A percentile compares a stretch with the other conserved stretches of the same genome.
Conservation (phyloP, 2,888 invertebrate species). For the Drosophila aldrichi region DNA sequence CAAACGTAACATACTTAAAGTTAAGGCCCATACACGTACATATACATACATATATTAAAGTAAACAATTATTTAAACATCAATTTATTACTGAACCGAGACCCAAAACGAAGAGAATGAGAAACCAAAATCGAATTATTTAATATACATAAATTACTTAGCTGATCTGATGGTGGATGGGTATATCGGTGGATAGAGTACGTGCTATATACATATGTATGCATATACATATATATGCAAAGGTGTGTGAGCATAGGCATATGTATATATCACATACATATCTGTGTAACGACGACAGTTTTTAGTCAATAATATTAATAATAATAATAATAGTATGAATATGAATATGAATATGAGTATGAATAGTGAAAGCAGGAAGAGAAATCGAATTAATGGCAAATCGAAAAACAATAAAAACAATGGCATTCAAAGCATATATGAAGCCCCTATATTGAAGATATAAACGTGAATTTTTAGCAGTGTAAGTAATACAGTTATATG, state of each 20-base stretch:
- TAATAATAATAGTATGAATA: conserved; percentile 5
- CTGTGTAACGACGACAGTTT: conserved; percentile 36
- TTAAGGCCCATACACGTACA: conserved; percentile 70
- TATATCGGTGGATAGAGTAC: conserved; percentile 17
- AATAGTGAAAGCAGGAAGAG: not conserved
- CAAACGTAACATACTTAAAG: conserved; percentile 53
- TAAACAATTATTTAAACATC: conserved; percentile 60
- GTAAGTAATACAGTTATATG: conserved; percentile 72
- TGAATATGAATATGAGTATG: not conserved
- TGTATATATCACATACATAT: conserved; percentile 41
- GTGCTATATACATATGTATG: conserved; percentile 38
- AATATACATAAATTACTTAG: conserved; percentile 39
- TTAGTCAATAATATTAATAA: conserved; percentile 46
- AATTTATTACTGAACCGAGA: conserved; percentile 49
- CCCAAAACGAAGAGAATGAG: not conserved
- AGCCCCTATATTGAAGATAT: conserved; percentile 76
- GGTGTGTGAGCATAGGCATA: conserved; percentile 42
- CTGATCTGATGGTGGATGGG: conserved; percentile 15
- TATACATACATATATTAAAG: no score
- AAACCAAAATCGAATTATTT: conserved; percentile 43
- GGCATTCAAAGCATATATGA: conserved; percentile 57
- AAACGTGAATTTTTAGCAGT: conserved; percentile 79
- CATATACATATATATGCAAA: conserved; percentile 34
- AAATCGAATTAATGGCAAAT: conserved; percentile 24
- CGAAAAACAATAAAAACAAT: conserved; percentile 47